Evolutionary conservation across 2,113 vertebrate species (phyloP).

Genomic region (Phylloscopus whistleri): DNA sequence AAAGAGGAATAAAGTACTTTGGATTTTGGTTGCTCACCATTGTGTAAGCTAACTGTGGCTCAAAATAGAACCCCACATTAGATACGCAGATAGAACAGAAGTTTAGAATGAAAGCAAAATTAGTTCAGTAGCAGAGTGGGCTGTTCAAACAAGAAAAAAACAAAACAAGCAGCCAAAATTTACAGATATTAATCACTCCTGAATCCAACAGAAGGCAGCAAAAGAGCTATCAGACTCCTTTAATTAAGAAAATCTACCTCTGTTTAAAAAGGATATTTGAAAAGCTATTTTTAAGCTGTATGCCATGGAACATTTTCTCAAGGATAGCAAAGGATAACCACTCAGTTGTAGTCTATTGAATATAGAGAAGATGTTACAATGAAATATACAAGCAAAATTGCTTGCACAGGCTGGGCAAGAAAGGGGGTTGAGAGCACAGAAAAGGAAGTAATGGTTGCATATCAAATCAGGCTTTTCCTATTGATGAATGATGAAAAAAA

Average conservation of each 20-base stretch:
- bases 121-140: neutral
- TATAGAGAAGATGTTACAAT: neutral
- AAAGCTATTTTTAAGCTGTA: neutral
- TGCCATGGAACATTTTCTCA: neutral
- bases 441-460: rapidly evolving
- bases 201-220: neutral
- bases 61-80: neutral
- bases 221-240: neutral
- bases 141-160: neutral
- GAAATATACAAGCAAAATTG: neutral
- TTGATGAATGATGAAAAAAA: neutral
- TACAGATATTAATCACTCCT: neutral
- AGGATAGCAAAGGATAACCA: neutral
- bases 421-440: neutral
- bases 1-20: neutral
- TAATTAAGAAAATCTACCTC: neutral
- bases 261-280: neutral
- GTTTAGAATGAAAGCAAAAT: neutral
- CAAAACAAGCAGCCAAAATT: neutral
- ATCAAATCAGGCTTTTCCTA: neutral
- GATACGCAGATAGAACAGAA: neutral
- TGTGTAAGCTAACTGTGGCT: neutral
- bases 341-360: neutral
- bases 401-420: neutral
- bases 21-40: neutral